phyloP scores from a whole-genome alignment of 2,113 vertebrate genomes.

The Leptosomus discolor region DNA sequence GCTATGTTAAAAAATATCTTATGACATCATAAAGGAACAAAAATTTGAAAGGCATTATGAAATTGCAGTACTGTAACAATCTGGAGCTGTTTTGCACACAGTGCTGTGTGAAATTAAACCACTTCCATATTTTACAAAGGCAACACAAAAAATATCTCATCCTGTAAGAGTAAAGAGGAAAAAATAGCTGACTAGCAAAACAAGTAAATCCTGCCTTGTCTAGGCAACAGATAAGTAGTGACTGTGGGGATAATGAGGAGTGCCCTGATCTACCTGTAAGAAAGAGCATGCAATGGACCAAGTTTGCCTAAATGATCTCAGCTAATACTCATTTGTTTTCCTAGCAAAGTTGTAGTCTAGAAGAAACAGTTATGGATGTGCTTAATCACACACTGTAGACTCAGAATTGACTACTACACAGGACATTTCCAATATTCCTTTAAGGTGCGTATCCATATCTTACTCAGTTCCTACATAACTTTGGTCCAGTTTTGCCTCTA shows the following conservation, averaged over 20 bases:
- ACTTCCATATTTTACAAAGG: not conserved
- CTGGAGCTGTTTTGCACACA: not conserved
- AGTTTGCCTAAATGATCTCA: not conserved
- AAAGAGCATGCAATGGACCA: not conserved
- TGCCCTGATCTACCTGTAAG: not conserved
- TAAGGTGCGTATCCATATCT: not conserved
- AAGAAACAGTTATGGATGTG: not conserved
- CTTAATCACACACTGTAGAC: not conserved
- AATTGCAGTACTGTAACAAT: not conserved
- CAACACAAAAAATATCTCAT: not conserved
- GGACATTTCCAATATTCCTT: not conserved
- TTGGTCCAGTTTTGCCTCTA: not conserved
- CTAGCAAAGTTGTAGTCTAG: not conserved
- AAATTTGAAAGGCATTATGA: not conserved
- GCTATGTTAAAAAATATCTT: not conserved
- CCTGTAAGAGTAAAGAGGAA: not conserved
- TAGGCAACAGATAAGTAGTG: not conserved
- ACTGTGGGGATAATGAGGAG: not conserved
- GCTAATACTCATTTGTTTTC: not conserved
- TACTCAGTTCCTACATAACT: not conserved
- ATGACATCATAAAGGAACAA: not conserved
- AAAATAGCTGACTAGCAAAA: not conserved
- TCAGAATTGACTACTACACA: not conserved
- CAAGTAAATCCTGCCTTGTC: not conserved
- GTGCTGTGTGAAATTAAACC: not conserved